These are phyloP conservation scores for Macaria notata DNA, from an alignment of 2,888 invertebrate species.

Conservation along the genomic window DNA sequence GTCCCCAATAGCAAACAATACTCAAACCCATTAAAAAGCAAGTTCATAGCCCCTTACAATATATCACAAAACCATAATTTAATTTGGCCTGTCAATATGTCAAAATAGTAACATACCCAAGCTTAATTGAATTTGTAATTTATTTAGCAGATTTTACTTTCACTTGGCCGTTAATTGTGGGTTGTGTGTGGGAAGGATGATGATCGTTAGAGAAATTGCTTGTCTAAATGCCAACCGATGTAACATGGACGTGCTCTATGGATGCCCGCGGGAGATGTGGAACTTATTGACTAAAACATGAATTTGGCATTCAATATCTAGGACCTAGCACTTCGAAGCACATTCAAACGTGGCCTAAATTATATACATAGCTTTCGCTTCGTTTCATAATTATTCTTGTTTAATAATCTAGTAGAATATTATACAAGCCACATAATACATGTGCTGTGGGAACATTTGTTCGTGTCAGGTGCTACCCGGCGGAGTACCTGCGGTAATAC, in stretches of 20 bases:
- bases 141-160: constrained; percentile 15
- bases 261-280: not conserved
- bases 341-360: too few species aligned
- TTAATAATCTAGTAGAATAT: not conserved
- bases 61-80: constrained; percentile 1
- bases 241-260: not conserved
- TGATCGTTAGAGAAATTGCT: constrained; percentile 17
- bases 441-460: constrained; percentile 49
- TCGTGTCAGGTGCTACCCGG: constrained; percentile 67
- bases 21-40: not conserved
- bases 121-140: constrained; percentile 9
- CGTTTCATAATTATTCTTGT: too few species aligned
- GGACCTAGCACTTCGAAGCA: too few species aligned
- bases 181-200: constrained; percentile 15
- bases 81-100: constrained; percentile 1
- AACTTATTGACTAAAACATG: not conserved
- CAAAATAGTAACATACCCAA: constrained; percentile 1
- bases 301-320: not conserved
- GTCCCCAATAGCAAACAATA: too few species aligned
- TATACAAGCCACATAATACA: constrained; percentile 30
- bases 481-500: constrained; percentile 59
- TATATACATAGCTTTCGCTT: too few species aligned
- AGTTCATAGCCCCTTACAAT: not conserved
- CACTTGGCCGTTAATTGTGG: constrained; percentile 8
- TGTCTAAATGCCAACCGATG: not conserved